phyloP scores from a whole-genome alignment of 2,888 invertebrate species.

The Lypha dubia region DNA sequence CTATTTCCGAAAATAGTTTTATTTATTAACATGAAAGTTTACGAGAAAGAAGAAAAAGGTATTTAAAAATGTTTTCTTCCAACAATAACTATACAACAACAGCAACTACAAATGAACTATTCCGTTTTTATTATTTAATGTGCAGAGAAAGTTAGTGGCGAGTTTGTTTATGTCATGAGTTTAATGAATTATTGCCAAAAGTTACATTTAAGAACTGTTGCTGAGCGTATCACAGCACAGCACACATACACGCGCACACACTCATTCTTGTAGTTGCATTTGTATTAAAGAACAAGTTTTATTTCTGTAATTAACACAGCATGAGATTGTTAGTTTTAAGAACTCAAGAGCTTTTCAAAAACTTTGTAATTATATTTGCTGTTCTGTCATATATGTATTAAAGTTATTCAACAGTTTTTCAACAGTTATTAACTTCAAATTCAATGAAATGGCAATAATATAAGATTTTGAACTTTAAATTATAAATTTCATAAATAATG shows the following conservation, averaged over 20 bases:
- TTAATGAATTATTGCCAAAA: constrained; percentile 68
- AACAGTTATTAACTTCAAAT: too few species aligned
- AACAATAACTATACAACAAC: constrained; percentile 2
- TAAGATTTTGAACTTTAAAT: background rate
- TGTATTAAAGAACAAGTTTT: constrained; percentile 14
- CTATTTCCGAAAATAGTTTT: constrained; percentile 11
- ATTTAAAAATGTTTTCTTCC: constrained; percentile 30
- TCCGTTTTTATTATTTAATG: background rate
- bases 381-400: too few species aligned
- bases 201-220: constrained; percentile 27
- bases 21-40: constrained; percentile 48
- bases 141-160: background rate
- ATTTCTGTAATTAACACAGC: constrained; percentile 61
- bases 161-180: constrained; percentile 56
- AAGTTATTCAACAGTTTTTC: too few species aligned
- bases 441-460: constrained; percentile 5
- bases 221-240: constrained; percentile 2
- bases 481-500: background rate
- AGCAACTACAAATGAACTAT: background rate
- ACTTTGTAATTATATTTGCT: background rate
- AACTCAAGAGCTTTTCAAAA: constrained; percentile 1
- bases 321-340: constrained; percentile 21
- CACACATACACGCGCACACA: background rate
- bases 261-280: background rate
- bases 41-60: background rate